A percentile compares a stretch with the other conserved stretches of the same genome.
Evolutionary conservation across 2,797 vertebrate genomes (phyloP).

Genomic region (Sebastes diploproa): DNA sequence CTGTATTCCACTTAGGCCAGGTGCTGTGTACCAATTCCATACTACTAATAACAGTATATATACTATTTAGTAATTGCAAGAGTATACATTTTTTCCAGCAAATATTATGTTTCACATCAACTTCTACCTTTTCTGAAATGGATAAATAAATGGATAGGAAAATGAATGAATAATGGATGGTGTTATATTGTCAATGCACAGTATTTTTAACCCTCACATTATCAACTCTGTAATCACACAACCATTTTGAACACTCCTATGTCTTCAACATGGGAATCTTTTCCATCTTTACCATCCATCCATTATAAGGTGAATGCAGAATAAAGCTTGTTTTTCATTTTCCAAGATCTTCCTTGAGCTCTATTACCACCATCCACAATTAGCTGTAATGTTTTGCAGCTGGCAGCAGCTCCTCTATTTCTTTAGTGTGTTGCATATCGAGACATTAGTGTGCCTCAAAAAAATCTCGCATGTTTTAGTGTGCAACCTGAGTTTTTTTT

Average conservation of each 20-base stretch:
- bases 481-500: too few relatives aligned
- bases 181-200: neutral
- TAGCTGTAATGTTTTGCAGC: neutral
- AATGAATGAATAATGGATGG: neutral
- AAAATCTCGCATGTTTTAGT: neutral
- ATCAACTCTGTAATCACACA: neutral
- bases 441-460: neutral
- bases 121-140: neutral
- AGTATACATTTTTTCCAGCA: too few relatives aligned
- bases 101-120: neutral
- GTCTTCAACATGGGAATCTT: neutral
- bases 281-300: neutral
- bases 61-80: too few relatives aligned
- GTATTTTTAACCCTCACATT: neutral
- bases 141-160: too few relatives aligned
- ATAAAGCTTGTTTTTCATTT: neutral
- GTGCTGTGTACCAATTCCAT: neutral
- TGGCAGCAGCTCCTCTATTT: neutral
- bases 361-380: neutral
- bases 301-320: neutral
- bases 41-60: too few relatives aligned
- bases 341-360: neutral
- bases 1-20: neutral
- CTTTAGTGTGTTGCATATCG: neutral
- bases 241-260: neutral